Evolutionary conservation across 2,113 vertebrate genomes (phyloP).

Genomic region (Sturnira hondurensis): DNA sequence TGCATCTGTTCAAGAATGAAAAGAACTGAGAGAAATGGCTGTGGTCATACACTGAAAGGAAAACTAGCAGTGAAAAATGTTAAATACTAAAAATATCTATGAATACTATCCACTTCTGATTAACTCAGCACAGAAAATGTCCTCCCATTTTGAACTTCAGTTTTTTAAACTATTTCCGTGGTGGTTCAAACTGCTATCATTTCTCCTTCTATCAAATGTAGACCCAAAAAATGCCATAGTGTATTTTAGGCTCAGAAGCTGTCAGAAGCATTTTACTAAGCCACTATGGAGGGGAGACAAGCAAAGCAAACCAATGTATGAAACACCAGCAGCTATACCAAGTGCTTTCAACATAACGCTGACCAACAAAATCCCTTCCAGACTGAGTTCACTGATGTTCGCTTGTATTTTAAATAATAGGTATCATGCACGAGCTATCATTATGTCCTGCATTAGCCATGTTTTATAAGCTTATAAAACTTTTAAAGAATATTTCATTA

Average conservation of each 20-base stretch:
- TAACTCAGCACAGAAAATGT: constrained; percentile 42
- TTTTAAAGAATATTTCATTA: constrained; percentile 48
- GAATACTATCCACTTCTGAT: constrained; percentile 41
- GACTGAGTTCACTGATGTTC: background rate
- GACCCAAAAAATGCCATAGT: background rate
- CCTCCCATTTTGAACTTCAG: constrained; percentile 24
- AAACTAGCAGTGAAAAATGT: constrained; percentile 10
- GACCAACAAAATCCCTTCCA: constrained; percentile 14
- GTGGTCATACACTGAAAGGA: background rate
- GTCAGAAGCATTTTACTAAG: constrained; percentile 41
- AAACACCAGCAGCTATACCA: constrained; percentile 11
- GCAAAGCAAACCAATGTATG: background rate
- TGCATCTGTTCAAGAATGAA: constrained; percentile 38
- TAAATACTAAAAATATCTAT: constrained; percentile 10
- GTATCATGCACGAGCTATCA: background rate
- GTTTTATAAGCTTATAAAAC: constrained; percentile 39
- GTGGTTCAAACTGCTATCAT: background rate
- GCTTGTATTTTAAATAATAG: constrained; percentile 42
- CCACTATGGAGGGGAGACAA: background rate
- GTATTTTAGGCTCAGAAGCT: constrained; percentile 37
- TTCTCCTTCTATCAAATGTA: constrained; percentile 3
- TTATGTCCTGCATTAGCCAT: background rate
- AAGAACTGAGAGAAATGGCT: constrained; percentile 52
- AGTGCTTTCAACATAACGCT: background rate
- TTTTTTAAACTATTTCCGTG: constrained; percentile 3